Base-by-base conservation (phyloP, 2,797 vertebrate genomes). In the Poecilia wingei region DNA sequence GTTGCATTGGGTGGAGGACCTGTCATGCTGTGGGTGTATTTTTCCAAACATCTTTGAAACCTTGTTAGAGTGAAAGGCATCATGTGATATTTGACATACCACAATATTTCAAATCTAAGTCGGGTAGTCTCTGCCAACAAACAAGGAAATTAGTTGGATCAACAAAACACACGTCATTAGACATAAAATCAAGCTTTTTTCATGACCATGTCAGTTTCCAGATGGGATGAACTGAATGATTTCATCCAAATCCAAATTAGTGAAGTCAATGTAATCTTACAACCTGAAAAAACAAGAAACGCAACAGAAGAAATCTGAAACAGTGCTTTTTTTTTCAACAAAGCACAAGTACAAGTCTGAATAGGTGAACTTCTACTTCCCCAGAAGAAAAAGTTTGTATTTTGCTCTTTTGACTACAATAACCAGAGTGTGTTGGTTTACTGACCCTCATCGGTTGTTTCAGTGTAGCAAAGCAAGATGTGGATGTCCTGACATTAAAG, bases 401-500 rank as follows among this genome's bases (percentile, higher is more conserved):
- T 20, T 72, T 81, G 7, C 18, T 66, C 64, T 36, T 36, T 66
- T 22, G 18, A 39, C 36, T 3, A 66, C 33, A 66, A 39, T 39
- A 39, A 64, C 33, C 61, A 66, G 22, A 51, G 0, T 1, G 4
- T 39, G 64, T 75, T 25, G 43, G 18, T 61, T 33, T 33, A 18
- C 28, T 33, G 28, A 61, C 59, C 59, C 31, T 33, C 31, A 61
- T 61, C 28, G 33, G 31, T 77, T 79, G 36, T 41, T 7, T 66
- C 14, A 5, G 25, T 66, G 25, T 70, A 28, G 20, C 75, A 73
- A 16, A 39, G 47, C 2, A 77, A 79, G 64, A 83, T 74, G 69
- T 47, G 70, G 49, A 51, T 33, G 39, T 51, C 25, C 61, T 75
- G 5, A 81, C 59, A 81, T 18, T 69, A 49, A 89, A 91, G 78